phyloP scores from a whole-genome alignment of 2,888 invertebrate species.

The Arctia plantaginis region DNA sequence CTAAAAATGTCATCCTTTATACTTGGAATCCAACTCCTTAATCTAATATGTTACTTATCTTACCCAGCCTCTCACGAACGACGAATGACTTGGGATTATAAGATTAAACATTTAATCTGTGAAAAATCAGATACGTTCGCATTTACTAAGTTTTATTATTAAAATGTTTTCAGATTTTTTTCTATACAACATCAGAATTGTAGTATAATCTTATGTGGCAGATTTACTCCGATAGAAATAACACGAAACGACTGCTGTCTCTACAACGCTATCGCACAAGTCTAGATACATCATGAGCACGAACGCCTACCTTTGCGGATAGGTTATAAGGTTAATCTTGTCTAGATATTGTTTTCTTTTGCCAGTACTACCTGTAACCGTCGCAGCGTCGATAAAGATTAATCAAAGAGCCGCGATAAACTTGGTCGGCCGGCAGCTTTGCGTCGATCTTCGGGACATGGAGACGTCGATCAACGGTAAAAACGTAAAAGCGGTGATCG shows the following conservation, averaged over 20 bases:
- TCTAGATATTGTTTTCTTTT: conserved; percentile 1
- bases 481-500: conserved; percentile 21
- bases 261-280: neutral
- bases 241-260: conserved; percentile 13
- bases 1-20: too few species aligned
- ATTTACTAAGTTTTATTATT: neutral
- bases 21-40: too few species aligned
- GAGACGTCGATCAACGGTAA: conserved; percentile 24
- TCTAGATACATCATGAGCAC: conserved; percentile 3
- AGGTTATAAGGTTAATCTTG: neutral
- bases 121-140: neutral
- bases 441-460: conserved; percentile 10
- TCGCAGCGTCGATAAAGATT: conserved; percentile 12
- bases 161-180: neutral
- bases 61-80: neutral
- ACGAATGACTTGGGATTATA: neutral
- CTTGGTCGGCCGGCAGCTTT: conserved; percentile 13
- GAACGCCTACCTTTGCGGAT: neutral
- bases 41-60: too few species aligned
- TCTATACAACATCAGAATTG: neutral
- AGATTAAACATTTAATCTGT: neutral
- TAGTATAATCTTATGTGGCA: conserved; percentile 11
- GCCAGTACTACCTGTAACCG: conserved; percentile 9
- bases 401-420: conserved; percentile 16
- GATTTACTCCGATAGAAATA: conserved; percentile 16